Evolutionary conservation across 2,113 vertebrate species (phyloP).

Genomic region (Burhinus bistriatus): DNA sequence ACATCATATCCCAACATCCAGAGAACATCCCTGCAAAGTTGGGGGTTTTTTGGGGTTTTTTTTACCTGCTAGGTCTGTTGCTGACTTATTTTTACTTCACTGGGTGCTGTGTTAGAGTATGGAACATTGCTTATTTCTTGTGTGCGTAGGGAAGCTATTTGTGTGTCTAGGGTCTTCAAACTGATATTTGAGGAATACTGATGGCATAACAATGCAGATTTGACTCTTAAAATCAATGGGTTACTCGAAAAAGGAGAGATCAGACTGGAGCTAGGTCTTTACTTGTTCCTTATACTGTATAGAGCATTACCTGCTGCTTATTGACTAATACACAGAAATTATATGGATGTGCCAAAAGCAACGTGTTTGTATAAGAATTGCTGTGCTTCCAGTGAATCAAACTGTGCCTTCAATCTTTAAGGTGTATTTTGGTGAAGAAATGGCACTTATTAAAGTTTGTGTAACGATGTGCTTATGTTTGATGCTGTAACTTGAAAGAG

Average conservation of each 20-base stretch:
- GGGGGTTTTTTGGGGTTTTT: background rate
- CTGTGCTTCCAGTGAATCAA: background rate
- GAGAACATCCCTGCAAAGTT: background rate
- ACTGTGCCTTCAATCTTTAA: background rate
- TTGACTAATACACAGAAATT: background rate
- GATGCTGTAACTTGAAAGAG: background rate
- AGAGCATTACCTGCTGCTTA: background rate
- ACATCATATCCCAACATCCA: background rate
- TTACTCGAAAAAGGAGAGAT: background rate
- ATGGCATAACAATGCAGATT: rapidly evolving
- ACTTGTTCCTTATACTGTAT: rapidly evolving
- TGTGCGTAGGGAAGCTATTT: background rate
- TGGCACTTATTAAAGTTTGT: background rate
- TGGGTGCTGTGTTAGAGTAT: background rate
- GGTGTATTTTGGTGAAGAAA: background rate
- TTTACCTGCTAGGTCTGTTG: background rate
- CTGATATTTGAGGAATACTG: background rate
- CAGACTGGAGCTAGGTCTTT: background rate
- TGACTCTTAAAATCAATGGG: background rate
- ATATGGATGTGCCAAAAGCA: background rate
- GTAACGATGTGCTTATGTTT: background rate
- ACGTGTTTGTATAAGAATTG: background rate
- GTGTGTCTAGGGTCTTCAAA: background rate
- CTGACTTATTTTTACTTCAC: background rate
- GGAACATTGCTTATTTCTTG: background rate